Conservation (phyloP, 2,113 vertebrate species). For the Edolisoma coerulescens region DNA sequence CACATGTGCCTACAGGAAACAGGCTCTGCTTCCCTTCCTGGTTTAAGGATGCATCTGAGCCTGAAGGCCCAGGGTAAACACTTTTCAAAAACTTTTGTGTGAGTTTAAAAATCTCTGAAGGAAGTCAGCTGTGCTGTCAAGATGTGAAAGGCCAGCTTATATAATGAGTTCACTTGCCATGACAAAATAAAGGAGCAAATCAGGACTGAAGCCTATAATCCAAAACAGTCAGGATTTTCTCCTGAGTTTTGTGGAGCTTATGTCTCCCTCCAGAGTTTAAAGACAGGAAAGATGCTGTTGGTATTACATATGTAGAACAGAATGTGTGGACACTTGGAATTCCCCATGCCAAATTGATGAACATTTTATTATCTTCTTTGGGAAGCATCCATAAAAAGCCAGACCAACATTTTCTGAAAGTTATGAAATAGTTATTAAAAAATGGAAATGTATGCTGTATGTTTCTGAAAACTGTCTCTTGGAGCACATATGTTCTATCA, state of each 20-base stretch:
- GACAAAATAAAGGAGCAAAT: neutral
- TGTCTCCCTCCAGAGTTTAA: slow-evolving; percentile 49
- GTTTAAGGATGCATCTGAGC: neutral
- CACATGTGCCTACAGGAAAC: neutral
- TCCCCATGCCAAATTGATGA: neutral
- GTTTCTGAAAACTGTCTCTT: neutral
- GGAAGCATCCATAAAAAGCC: slow-evolving; percentile 5
- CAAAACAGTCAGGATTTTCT: neutral
- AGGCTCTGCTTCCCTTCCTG: neutral
- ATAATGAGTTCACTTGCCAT: neutral
- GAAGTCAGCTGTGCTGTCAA: neutral
- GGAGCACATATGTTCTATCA: neutral
- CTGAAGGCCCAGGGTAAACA: neutral
- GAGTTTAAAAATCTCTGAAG: neutral
- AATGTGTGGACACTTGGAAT: neutral
- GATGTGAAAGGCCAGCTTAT: neutral
- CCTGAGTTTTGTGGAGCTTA: neutral
- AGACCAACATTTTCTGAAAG: slow-evolving; percentile 2
- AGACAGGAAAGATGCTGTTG: slow-evolving; percentile 1
- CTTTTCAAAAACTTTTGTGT: neutral
- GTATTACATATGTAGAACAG: neutral
- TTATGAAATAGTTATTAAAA: slow-evolving; percentile 26
- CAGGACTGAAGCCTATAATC: neutral
- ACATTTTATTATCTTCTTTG: neutral
- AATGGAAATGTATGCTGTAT: neutral